A percentile compares a stretch with the other conserved stretches of the same genome.
phyloP scores from a whole-genome alignment of 2,113 vertebrate species.

The Polypterus senegalus region DNA sequence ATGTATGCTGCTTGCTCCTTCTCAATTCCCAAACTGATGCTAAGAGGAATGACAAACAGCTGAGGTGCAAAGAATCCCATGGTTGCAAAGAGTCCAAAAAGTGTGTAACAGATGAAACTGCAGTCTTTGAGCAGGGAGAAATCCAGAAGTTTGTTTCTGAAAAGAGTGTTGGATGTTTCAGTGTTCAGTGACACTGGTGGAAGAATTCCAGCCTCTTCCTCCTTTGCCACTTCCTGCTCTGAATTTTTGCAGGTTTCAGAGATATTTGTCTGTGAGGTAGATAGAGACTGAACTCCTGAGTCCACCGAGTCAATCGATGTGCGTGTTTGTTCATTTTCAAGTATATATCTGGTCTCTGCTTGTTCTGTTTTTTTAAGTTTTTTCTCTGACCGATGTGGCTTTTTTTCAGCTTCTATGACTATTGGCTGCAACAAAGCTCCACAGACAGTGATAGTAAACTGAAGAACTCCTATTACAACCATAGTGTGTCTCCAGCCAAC shows the following conservation, averaged over 20 bases:
- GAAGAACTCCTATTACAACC: constrained; percentile 63
- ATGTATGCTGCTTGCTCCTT: constrained; percentile 66
- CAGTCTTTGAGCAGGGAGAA: constrained; percentile 74
- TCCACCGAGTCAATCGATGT: constrained; percentile 79
- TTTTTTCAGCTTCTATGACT: constrained; percentile 34
- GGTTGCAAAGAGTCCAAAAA: constrained; percentile 88
- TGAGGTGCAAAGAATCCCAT: constrained; percentile 88
- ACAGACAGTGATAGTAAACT: constrained; percentile 63
- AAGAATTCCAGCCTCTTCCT: constrained; percentile 12
- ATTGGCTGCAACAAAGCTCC: constrained; percentile 74
- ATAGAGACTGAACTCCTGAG: constrained; percentile 77
- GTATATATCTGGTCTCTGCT: constrained; percentile 53
- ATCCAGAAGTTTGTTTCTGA: constrained; percentile 54
- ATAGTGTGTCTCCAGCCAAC: constrained; percentile 81
- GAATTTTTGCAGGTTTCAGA: constrained; percentile 22
- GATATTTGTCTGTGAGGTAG: constrained; percentile 59
- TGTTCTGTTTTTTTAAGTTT: constrained; percentile 11
- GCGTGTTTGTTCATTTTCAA: constrained; percentile 74
- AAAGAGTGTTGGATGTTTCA: neutral
- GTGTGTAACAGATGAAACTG: constrained; percentile 78
- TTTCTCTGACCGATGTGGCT: neutral
- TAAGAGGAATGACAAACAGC: constrained; percentile 81
- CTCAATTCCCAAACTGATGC: constrained; percentile 64
- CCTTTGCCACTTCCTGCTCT: constrained; percentile 20
- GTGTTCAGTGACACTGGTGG: neutral